phyloP scores from a whole-genome alignment of 2,797 vertebrate species.

The Helostoma temminkii region DNA sequence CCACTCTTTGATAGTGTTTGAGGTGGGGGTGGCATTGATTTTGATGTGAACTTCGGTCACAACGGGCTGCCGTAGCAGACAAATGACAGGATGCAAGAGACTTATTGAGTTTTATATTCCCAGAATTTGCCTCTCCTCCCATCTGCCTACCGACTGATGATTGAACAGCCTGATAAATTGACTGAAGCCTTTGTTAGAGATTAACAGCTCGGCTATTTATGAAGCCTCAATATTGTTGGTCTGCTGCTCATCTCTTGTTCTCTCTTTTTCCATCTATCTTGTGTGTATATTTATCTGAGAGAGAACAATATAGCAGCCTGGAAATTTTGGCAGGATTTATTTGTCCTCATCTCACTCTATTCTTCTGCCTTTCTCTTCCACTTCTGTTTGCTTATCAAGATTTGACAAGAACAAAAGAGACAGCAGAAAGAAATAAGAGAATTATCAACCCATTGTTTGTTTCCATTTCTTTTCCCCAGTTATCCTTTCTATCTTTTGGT shows the following conservation, averaged over 20 bases:
- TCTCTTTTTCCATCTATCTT: slow-evolving; percentile 13
- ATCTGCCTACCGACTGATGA: slow-evolving; percentile 6
- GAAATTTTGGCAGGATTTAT: slow-evolving; percentile 39
- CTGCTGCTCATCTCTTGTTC: slow-evolving; percentile 4
- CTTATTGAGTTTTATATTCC: slow-evolving; percentile 11
- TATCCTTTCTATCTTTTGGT: slow-evolving; percentile 20
- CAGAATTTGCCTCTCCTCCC: background rate
- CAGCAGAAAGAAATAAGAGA: slow-evolving; percentile 8
- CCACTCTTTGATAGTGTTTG: slow-evolving; percentile 8
- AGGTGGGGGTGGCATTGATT: slow-evolving; percentile 5
- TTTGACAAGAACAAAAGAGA: slow-evolving; percentile 35
- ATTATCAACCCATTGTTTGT: slow-evolving; percentile 45
- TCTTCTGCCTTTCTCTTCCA: slow-evolving; percentile 23
- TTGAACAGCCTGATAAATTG: slow-evolving; percentile 34
- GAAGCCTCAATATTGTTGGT: slow-evolving; percentile 23
- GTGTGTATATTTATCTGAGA: slow-evolving; percentile 39
- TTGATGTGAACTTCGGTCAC: slow-evolving; percentile 31
- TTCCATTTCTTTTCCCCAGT: slow-evolving; percentile 5
- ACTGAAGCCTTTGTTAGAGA: slow-evolving; percentile 30
- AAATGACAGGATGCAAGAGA: slow-evolving; percentile 24
- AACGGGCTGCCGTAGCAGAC: background rate
- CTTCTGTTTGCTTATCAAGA: slow-evolving; percentile 42
- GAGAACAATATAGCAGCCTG: slow-evolving; percentile 28
- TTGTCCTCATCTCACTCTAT: slow-evolving; percentile 11
- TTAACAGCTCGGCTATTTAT: slow-evolving; percentile 28